phyloP scores from a whole-genome alignment of 2,113 vertebrate genomes.

The Spizaetus ornatus region DNA sequence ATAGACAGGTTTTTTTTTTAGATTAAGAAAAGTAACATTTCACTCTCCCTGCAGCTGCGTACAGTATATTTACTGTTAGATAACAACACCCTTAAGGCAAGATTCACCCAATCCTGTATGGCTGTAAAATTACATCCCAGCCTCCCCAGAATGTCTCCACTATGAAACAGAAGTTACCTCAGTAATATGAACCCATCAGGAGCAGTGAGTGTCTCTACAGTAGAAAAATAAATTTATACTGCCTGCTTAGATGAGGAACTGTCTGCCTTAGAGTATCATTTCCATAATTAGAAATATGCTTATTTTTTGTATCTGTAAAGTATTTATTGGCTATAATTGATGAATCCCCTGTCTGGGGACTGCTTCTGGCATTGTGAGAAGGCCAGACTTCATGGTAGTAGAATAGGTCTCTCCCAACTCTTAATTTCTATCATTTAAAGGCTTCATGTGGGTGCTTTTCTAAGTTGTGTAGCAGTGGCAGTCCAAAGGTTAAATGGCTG shows the following conservation, averaged over 20 bases:
- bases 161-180: not conserved
- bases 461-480: not conserved
- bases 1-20: not conserved
- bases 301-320: not conserved
- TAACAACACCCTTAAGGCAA: not conserved
- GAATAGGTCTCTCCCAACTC: not conserved
- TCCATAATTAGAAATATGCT: not conserved
- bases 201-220: not conserved
- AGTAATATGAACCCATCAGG: not conserved
- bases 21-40: not conserved
- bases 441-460: not conserved
- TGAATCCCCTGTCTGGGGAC: not conserved
- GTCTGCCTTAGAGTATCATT: not conserved
- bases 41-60: not conserved
- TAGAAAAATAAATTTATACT: not conserved
- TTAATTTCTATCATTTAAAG: not conserved
- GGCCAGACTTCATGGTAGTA: not conserved
- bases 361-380: not conserved
- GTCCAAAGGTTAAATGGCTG: constrained; percentile 36
- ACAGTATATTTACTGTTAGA: not conserved
- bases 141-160: not conserved
- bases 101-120: not conserved
- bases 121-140: not conserved
- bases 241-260: not conserved
- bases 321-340: not conserved